phyloP scores from a whole-genome alignment of 2,888 invertebrate genomes.

The Palloptera scutellata region DNA sequence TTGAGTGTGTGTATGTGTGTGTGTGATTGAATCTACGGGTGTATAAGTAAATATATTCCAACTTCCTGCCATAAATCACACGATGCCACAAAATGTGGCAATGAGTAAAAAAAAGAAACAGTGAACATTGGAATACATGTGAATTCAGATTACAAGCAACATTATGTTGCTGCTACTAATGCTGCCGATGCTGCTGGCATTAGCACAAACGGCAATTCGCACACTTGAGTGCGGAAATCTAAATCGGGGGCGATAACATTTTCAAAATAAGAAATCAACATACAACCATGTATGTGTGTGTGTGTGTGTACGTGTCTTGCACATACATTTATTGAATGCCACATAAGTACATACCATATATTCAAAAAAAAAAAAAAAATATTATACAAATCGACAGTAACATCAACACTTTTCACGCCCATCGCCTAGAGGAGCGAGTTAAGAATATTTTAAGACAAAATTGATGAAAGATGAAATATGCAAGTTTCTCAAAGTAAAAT shows the following conservation, averaged over 20 bases:
- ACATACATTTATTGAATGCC: background rate
- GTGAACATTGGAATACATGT: background rate
- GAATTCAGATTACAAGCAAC: background rate
- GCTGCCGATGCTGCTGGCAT: background rate
- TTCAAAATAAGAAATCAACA: background rate
- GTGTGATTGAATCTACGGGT: background rate
- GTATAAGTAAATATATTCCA: constrained; percentile 26
- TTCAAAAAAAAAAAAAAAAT: no score
- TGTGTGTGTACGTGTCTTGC: background rate
- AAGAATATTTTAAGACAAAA: no score
- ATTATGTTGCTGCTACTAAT: background rate
- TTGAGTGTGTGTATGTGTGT: background rate
- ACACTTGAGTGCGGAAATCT: background rate
- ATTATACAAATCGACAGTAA: no score
- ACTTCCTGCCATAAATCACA: constrained; percentile 31
- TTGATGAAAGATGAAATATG: no score
- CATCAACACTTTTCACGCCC: no score
- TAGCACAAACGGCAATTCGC: background rate
- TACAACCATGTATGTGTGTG: background rate
- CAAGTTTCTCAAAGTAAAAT: no score
- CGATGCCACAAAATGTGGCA: constrained; percentile 22
- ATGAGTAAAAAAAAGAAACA: background rate
- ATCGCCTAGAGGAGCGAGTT: no score
- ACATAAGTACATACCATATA: no score
- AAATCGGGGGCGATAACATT: background rate